A percentile compares a stretch with the other conserved stretches of the same genome.
phyloP scores from a whole-genome alignment of 2,797 vertebrate species.

The Enteromius paludinosus region DNA sequence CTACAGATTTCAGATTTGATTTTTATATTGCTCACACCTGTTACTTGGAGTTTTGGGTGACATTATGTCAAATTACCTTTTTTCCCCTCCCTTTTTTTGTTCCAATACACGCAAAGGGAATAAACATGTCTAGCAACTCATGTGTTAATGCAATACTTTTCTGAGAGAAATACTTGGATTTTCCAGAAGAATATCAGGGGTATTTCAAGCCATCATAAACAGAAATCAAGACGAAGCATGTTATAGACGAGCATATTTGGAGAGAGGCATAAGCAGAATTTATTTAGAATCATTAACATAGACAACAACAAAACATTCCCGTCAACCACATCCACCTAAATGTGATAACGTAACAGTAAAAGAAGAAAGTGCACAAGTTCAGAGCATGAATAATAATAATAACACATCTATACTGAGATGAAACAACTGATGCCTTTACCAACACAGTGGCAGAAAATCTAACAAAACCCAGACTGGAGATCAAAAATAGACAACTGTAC shows the following conservation, averaged over 20 bases:
- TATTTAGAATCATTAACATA: constrained; percentile 64
- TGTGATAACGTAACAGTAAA: constrained; percentile 61
- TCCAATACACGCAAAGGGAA: too few relatives aligned
- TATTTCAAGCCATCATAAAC: background rate
- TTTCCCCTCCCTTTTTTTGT: too few relatives aligned
- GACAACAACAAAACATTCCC: constrained; percentile 61
- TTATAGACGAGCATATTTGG: background rate
- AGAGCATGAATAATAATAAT: constrained; percentile 22
- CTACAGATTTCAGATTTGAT: too few relatives aligned
- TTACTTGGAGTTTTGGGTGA: too few relatives aligned
- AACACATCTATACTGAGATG: constrained; percentile 6
- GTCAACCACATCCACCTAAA: constrained; percentile 47
- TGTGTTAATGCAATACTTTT: too few relatives aligned
- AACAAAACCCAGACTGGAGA: background rate
- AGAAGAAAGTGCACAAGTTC: constrained; percentile 69
- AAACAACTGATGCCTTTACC: constrained; percentile 30
- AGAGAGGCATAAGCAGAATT: constrained; percentile 51
- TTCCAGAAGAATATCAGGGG: too few relatives aligned
- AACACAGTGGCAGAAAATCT: background rate
- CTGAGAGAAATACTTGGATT: too few relatives aligned
- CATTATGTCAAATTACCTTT: too few relatives aligned
- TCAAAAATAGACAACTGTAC: background rate
- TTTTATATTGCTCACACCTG: too few relatives aligned
- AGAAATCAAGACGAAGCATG: background rate
- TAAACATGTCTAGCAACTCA: too few relatives aligned